A percentile compares a stretch with the other conserved stretches of the same genome.
Conservation (phyloP, 2,113 vertebrate species). For the Clarias magur region DNA sequence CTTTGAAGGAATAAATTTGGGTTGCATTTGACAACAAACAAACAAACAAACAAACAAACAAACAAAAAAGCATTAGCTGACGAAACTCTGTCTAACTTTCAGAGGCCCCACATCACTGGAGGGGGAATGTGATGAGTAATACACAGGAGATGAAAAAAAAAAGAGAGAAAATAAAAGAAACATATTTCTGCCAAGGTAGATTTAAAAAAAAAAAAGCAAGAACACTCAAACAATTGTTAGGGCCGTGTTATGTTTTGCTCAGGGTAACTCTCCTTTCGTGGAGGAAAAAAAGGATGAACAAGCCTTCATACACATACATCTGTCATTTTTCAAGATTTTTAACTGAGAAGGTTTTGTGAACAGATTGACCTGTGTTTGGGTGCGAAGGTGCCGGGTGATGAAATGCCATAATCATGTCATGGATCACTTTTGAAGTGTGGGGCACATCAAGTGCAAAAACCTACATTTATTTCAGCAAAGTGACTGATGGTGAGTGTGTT, state of each 20-base stretch:
- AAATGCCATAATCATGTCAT: neutral
- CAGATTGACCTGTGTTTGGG: constrained; percentile 3
- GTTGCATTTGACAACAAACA: constrained; percentile 32
- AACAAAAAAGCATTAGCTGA: neutral
- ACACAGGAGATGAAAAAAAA: constrained; percentile 8
- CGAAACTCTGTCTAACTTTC: constrained; percentile 22
- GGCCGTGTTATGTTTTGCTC: neutral
- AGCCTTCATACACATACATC: neutral
- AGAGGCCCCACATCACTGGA: neutral
- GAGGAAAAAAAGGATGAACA: neutral
- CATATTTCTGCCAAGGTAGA: constrained; percentile 17
- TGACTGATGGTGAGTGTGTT: constrained; percentile 9
- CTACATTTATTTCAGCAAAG: constrained; percentile 22
- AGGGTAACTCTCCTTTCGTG: neutral
- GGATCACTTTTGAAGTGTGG: constrained; percentile 3
- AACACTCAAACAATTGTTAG: neutral
- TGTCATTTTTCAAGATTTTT: neutral
- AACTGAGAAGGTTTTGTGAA: neutral
- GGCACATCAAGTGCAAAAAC: neutral
- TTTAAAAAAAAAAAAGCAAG: neutral
- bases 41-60: neutral
- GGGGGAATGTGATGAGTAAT: constrained; percentile 28
- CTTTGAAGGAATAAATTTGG: constrained; percentile 32
- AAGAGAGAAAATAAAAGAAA: neutral
- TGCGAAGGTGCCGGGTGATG: constrained; percentile 10